Conservation (phyloP, 2,797 vertebrate genomes). For the Sparidentex hasta region DNA sequence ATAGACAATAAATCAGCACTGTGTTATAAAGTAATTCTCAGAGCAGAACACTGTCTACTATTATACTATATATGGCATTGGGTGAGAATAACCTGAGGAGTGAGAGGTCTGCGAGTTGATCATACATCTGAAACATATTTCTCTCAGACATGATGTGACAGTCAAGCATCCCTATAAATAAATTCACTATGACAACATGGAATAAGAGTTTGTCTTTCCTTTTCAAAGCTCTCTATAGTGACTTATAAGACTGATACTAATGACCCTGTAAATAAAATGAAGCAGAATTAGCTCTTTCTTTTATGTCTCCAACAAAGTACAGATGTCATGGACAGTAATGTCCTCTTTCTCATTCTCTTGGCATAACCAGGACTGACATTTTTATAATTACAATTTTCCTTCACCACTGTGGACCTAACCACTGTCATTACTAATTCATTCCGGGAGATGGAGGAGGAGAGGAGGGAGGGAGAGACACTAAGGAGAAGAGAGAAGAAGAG, state of each 20-base stretch:
- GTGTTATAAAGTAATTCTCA: constrained; percentile 9
- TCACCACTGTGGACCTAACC: constrained; percentile 66
- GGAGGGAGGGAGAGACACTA: background rate
- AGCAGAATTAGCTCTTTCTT: constrained; percentile 28
- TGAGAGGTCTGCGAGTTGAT: background rate
- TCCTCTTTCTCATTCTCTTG: constrained; percentile 57
- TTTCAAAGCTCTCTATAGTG: background rate
- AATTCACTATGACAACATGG: background rate
- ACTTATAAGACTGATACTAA: background rate
- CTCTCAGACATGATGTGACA: background rate
- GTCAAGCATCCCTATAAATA: constrained; percentile 1
- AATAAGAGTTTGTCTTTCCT: background rate
- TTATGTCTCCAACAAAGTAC: constrained; percentile 33
- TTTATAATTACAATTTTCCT: constrained; percentile 80
- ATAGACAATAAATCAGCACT: background rate
- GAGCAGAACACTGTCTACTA: background rate
- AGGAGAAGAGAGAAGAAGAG: constrained; percentile 16
- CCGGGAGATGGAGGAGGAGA: background rate
- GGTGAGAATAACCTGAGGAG: constrained; percentile 2
- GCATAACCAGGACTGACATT: constrained; percentile 79
- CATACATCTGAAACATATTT: constrained; percentile 2
- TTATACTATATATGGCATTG: background rate
- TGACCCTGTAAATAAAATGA: constrained; percentile 49
- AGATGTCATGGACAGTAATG: constrained; percentile 52
- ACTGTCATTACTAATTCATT: constrained; percentile 79